Evolutionary conservation across 92 coral and sea anemone genomes (phyloP), one percentile per base, ranked within the genome.

Genomic region (Palythoa grandiflora): DNA sequence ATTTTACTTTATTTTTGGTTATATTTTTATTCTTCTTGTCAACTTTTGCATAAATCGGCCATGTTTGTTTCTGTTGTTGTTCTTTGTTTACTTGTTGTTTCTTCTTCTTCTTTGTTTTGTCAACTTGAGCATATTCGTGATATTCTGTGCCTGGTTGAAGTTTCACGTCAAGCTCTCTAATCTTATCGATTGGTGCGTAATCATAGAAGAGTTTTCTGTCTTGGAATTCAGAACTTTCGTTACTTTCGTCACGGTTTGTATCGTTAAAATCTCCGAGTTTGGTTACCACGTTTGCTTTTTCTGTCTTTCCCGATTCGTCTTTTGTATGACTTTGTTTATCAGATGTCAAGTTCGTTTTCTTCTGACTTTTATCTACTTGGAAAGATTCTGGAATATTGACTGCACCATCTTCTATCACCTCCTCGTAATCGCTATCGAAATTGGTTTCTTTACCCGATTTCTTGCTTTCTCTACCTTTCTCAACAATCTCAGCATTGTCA

Each of bases 91-190:
- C 63, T 63, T 16, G 53, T 2, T 13, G 44, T 3, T 13, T 40
- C 14, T 63, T 80, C 44, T 63, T 81, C 75, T 78, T 78, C 71
- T 66, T 81, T 48, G 76, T 47, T 47, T 81, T 63, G 75, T 81
- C 86, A 35, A 81, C 75, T 50, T 81, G 63, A 20, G 86, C 75
- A 66, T 81, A 81, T 20, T 59, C 71, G 39, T 81, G 76, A 66
- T 48, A 7, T 11, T 81, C 75, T 12, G 38, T 63, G 3, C 57
- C 74, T 1, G 86, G 86, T 11, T 65, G 44, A 14, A 36, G 3
- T 14, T 35, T 54, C 7, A 6, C 28, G 63, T 77, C 68, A 35
- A 77, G 17, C 17, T 68, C 54, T 81, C 38, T 19, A 4, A 65
- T 20, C 15, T 81, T 81, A 21, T 81, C 86, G 4, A 81, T 52